Base-by-base conservation (phyloP, 2,888 invertebrate genomes). In the Melanostoma mellinum region DNA sequence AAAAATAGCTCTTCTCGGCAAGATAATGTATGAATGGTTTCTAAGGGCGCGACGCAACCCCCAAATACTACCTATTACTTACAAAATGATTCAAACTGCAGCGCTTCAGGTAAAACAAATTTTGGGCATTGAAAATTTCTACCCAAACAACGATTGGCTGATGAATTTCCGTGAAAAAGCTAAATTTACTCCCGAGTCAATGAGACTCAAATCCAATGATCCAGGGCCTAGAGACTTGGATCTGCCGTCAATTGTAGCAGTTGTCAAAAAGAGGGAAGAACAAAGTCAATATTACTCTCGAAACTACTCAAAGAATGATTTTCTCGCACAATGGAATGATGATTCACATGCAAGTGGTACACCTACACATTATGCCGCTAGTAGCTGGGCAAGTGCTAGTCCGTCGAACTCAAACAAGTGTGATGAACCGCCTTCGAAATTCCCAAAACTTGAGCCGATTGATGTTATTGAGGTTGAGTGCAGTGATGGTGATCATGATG, bases 11-110 rank as follows among this genome's bases (percentile, higher is more conserved):
- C 87, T 89, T 60, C 86, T 90, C 5, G 88, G 88, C 2, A 88
- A 88, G 65, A 89, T 90, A 50, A 84, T 90, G 46, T 89, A 90
- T 67, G 90, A 90, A 76, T 89, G 88, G 58, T 88, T 90, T 40
- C 87, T 89, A 42, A 86, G 90, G n/a, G 88, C 89, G 0, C 90
- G 90, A 48, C 90, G 86, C 4, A 86, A 86, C 48, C 84, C 85
- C 10, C 9, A 32, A 1, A 20, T 80, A 0, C 65, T 52, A 0
- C 30, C 35, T 2, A 80, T 85, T 50, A 56, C 80, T 3, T 72
- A 76, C 61, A 87, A 87, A 55, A 20, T 71, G 33, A 63, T 84
- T n/a, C 74, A 79, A 58, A 44, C 58, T 3, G 67, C 60, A 6
- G 88, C 88, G 30, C 46, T 87, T 2, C 86, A 88, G 35, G 86